Conservation (phyloP, 2,888 invertebrate genomes). For the Amphipyra berbera region DNA sequence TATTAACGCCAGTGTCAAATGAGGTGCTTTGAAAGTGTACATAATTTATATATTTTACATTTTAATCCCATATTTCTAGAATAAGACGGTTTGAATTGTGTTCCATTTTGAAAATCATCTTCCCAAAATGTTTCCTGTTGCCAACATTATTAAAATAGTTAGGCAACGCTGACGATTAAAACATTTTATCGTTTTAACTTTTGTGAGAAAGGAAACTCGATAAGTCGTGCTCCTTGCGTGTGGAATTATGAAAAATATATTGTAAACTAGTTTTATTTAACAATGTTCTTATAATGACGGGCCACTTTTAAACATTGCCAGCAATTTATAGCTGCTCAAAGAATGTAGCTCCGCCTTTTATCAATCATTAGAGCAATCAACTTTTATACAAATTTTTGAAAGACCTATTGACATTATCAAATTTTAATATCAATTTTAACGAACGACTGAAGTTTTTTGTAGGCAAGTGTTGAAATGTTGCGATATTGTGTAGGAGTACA, state of each 20-base stretch:
- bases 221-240: conserved; percentile 49
- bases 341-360: conserved; percentile 52
- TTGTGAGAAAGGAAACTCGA: conserved; percentile 40
- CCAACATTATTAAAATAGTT: conserved; percentile 55
- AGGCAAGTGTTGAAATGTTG: conserved; percentile 66
- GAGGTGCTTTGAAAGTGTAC: conserved; percentile 84
- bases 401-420: conserved; percentile 41
- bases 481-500: conserved; percentile 69
- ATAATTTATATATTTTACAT: conserved; percentile 77
- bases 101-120: conserved; percentile 56
- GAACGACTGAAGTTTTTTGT: conserved; percentile 73
- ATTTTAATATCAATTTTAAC: conserved; percentile 58
- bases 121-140: conserved; percentile 57
- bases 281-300: conserved; percentile 46
- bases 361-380: conserved; percentile 47
- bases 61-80: conserved; percentile 74
- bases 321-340: conserved; percentile 44
- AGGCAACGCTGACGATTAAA: conserved; percentile 62
- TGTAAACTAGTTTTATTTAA: conserved; percentile 49
- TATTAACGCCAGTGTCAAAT: conserved; percentile 83
- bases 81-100: conserved; percentile 73
- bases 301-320: conserved; percentile 48
- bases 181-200: conserved; percentile 49
- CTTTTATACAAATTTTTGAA: conserved; percentile 54
- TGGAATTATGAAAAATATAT: conserved; percentile 48